These are phyloP conservation scores for Myripristis jacobus DNA, from an alignment of 2,797 vertebrate species.

Conservation along the genomic window DNA sequence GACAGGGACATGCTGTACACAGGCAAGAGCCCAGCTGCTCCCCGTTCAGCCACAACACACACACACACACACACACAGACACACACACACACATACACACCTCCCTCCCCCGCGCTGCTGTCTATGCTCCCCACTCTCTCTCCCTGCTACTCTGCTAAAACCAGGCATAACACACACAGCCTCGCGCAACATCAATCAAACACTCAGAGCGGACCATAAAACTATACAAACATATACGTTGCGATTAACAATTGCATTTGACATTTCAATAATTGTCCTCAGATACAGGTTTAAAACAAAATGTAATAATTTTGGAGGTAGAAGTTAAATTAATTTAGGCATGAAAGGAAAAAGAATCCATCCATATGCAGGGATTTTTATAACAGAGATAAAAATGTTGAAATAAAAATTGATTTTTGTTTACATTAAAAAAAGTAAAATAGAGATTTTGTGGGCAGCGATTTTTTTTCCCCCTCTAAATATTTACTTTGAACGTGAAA, in stretches of 20 bases:
- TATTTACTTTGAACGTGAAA: background rate
- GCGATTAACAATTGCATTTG: slow-evolving; percentile 62
- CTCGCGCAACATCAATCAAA: slow-evolving; percentile 78
- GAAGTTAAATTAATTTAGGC: slow-evolving; percentile 13
- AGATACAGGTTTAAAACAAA: slow-evolving; percentile 28
- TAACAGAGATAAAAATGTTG: slow-evolving; percentile 19
- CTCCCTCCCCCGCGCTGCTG: slow-evolving; percentile 68
- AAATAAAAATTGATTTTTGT: slow-evolving; percentile 13
- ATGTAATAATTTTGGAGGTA: slow-evolving; percentile 21
- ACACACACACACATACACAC: slow-evolving; percentile 30
- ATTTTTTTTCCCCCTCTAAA: slow-evolving; percentile 20
- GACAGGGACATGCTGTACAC: slow-evolving; percentile 72
- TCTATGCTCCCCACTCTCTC: slow-evolving; percentile 62
- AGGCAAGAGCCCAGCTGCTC: slow-evolving; percentile 15
- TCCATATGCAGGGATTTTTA: background rate
- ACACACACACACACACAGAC: background rate
- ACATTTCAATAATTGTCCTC: slow-evolving; percentile 37
- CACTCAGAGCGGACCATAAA: slow-evolving; percentile 74
- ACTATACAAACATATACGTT: slow-evolving; percentile 75
- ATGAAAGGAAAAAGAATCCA: background rate
- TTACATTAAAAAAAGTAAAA: background rate
- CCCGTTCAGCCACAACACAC: slow-evolving; percentile 5
- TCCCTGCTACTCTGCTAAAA: slow-evolving; percentile 71
- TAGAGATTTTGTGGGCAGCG: background rate
- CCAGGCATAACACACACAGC: slow-evolving; percentile 71